These are phyloP conservation scores for Platanista minor DNA, from an alignment of 2,113 vertebrate species.

Conservation along the genomic window DNA sequence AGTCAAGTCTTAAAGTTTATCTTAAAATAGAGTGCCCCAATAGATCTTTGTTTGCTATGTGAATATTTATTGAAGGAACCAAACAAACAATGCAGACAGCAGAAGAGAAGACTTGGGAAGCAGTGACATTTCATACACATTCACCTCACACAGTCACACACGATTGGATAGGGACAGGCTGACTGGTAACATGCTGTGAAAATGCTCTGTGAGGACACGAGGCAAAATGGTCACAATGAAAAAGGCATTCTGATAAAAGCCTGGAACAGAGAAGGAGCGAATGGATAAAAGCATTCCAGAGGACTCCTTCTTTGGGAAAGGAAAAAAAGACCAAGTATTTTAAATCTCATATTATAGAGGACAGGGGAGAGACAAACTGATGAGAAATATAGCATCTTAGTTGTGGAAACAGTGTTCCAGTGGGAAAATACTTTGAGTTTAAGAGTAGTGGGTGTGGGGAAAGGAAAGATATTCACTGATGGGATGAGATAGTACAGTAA, in stretches of 20 bases:
- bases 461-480: background rate
- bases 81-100: background rate
- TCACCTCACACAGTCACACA: background rate
- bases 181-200: no score
- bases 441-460: background rate
- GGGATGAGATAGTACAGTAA: background rate
- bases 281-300: background rate
- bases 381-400: background rate
- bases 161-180: background rate
- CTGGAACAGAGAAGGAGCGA: background rate
- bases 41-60: background rate
- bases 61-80: background rate
- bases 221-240: background rate
- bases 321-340: background rate
- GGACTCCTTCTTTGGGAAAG: background rate
- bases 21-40: background rate
- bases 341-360: background rate
- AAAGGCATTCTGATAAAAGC: background rate
- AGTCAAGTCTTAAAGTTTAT: background rate
- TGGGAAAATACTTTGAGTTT: background rate
- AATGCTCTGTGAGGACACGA: background rate
- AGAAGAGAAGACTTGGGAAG: background rate
- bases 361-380: background rate
- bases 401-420: background rate
- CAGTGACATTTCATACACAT: background rate